Conservation (phyloP, 2,888 invertebrate species). For the Trissolcus brochymenae region DNA sequence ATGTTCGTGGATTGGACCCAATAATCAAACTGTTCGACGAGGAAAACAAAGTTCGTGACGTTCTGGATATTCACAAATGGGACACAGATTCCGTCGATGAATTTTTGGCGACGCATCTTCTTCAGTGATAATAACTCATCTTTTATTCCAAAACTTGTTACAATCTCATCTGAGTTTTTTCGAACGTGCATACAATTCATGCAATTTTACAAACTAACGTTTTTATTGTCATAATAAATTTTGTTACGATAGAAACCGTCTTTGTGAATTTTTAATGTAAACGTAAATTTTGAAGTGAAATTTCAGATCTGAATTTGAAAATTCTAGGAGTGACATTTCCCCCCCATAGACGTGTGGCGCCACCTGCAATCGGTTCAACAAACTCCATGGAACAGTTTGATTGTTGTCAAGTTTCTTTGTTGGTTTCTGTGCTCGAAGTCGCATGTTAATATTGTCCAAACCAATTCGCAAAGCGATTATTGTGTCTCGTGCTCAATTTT, state of each 20-base stretch:
- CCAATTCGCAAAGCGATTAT: not conserved
- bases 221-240: not conserved
- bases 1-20: constrained; percentile 95
- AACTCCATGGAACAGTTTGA: not conserved
- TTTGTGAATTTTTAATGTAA: too few relatives aligned
- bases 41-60: constrained; percentile 89
- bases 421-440: not conserved
- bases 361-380: not conserved
- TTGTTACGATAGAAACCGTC: not conserved
- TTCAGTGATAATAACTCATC: constrained; percentile 5
- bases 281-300: too few relatives aligned
- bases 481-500: not conserved
- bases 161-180: not conserved
- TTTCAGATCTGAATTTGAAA: too few relatives aligned
- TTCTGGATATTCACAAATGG: constrained; percentile 98
- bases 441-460: not conserved
- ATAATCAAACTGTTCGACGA: constrained; percentile 93
- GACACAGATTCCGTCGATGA: constrained; percentile 98
- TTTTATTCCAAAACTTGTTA: too few relatives aligned
- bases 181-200: too few relatives aligned
- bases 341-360: not conserved
- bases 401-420: not conserved
- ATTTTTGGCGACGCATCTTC: constrained; percentile 92
- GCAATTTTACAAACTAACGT: not conserved
- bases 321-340: too few relatives aligned